phyloP scores from a whole-genome alignment of 2,888 invertebrate genomes.

The Caenorhabditis sp. region DNA sequence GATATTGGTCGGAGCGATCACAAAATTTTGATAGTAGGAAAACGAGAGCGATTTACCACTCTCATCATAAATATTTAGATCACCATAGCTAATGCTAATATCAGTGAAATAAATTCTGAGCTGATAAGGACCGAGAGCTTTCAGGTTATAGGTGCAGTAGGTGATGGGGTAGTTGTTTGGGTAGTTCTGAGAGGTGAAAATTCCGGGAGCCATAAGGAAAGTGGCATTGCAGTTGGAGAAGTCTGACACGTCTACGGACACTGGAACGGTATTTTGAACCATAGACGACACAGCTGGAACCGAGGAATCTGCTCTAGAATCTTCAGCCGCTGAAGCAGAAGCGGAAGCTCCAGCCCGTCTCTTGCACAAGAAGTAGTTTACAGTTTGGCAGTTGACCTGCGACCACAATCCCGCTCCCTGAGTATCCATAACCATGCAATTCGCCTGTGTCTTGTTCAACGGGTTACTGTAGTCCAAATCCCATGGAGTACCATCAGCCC shows the following conservation, averaged over 20 bases:
- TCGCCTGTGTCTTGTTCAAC: not conserved
- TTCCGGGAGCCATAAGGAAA: conserved; percentile 29
- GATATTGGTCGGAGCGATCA: not conserved
- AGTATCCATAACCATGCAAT: conserved; percentile 24
- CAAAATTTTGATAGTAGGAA: not conserved
- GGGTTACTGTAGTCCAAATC: conserved; percentile 26
- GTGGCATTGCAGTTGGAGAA: conserved; percentile 47
- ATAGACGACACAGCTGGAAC: too few species aligned
- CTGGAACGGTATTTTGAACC: not conserved
- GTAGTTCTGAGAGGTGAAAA: conserved; percentile 30
- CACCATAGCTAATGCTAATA: not conserved
- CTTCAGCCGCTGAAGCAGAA: not conserved
- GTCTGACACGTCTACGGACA: conserved; percentile 1
- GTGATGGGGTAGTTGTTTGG: not conserved
- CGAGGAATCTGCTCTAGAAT: too few species aligned
- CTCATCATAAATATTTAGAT: not conserved
- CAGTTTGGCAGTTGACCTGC: not conserved
- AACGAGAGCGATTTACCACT: not conserved
- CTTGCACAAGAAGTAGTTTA: conserved; percentile 25
- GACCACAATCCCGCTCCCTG: conserved; percentile 22
- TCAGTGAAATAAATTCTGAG: conserved; percentile 31
- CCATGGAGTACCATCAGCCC: conserved; percentile 19
- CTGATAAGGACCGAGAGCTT: conserved; percentile 16
- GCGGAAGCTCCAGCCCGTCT: not conserved
- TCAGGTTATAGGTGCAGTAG: conserved; percentile 24